Percentiles rank a stretch among this genome's conserved stretches.
These are phyloP conservation scores for Bovichtus variegatus DNA, from an alignment of 2,797 vertebrate genomes.

Conservation along the genomic window DNA sequence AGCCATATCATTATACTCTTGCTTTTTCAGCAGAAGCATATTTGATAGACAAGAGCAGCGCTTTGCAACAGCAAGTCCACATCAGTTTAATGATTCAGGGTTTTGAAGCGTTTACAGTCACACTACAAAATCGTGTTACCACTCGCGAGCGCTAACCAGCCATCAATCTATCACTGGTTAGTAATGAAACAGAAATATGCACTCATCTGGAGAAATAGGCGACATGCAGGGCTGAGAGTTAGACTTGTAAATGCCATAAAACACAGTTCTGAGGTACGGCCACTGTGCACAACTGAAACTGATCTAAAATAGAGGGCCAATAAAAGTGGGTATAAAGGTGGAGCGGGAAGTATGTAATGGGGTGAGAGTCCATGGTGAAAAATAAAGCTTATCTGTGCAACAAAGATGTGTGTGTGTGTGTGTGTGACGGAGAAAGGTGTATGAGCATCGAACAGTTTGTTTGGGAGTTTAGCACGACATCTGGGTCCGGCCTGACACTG, in stretches of 20 bases:
- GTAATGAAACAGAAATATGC: conserved; percentile 50
- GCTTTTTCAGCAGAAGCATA: conserved; percentile 21
- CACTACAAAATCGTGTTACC: conserved; percentile 23
- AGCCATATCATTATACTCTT: neutral
- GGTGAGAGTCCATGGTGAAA: neutral
- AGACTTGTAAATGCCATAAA: conserved; percentile 51
- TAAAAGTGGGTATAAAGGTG: conserved; percentile 37
- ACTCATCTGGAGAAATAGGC: conserved; percentile 38
- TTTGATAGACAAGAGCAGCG: conserved; percentile 22
- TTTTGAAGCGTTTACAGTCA: conserved; percentile 31
- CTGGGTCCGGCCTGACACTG: conserved; percentile 43
- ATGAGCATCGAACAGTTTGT: neutral
- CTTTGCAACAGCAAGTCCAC: conserved; percentile 9
- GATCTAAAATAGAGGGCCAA: conserved; percentile 27
- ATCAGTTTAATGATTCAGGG: conserved; percentile 28
- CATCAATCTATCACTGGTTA: conserved; percentile 51
- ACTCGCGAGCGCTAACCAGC: conserved; percentile 14
- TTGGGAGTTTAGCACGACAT: conserved; percentile 28
- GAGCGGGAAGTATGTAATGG: conserved; percentile 3
- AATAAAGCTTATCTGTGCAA: neutral
- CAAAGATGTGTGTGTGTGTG: neutral
- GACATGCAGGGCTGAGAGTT: conserved; percentile 35
- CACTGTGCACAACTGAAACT: conserved; percentile 38
- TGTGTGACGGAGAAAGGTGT: conserved; percentile 8
- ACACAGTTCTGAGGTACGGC: conserved; percentile 6